A percentile compares a stretch with the other conserved stretches of the same genome.
Evolutionary conservation across 2,797 vertebrate genomes (phyloP).

Genomic region (Poecilia velifera): DNA sequence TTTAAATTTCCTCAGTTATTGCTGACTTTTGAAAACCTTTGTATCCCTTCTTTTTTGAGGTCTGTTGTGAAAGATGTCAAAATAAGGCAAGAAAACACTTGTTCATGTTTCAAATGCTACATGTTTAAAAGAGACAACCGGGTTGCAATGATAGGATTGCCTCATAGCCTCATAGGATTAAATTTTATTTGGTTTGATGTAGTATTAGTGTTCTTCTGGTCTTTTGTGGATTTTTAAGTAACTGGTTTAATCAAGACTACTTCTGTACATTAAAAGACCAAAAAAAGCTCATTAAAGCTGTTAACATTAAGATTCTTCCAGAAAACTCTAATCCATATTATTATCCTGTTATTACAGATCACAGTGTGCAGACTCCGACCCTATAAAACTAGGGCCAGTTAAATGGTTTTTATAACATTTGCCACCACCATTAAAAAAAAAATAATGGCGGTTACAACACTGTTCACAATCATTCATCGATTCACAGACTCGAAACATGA

Average conservation of each 20-base stretch:
- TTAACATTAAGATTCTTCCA: constrained; percentile 38
- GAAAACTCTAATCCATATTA: constrained; percentile 32
- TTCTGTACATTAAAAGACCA: not conserved
- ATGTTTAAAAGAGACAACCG: constrained; percentile 24
- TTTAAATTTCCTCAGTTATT: constrained; percentile 3
- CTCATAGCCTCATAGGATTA: not conserved
- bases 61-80: not conserved
- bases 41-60: not conserved
- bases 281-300: constrained; percentile 20
- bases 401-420: constrained; percentile 22
- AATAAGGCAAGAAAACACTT: constrained; percentile 1
- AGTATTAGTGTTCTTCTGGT: constrained; percentile 32
- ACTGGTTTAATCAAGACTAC: constrained; percentile 10
- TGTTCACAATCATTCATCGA: constrained; percentile 57
- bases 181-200: constrained; percentile 40
- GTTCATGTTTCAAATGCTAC: constrained; percentile 30
- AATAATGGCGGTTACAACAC: constrained; percentile 52
- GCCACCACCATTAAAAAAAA: constrained; percentile 52
- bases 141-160: constrained; percentile 15
- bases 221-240: constrained; percentile 1
- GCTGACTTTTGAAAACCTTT: not conserved
- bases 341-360: constrained; percentile 16
- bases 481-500: constrained; percentile 63
- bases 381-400: constrained; percentile 79
- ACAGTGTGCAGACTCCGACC: constrained; percentile 45